These are phyloP conservation scores for Pristionchus mayeri DNA, from an alignment of 2,888 invertebrate genomes.

Conservation along the genomic window DNA sequence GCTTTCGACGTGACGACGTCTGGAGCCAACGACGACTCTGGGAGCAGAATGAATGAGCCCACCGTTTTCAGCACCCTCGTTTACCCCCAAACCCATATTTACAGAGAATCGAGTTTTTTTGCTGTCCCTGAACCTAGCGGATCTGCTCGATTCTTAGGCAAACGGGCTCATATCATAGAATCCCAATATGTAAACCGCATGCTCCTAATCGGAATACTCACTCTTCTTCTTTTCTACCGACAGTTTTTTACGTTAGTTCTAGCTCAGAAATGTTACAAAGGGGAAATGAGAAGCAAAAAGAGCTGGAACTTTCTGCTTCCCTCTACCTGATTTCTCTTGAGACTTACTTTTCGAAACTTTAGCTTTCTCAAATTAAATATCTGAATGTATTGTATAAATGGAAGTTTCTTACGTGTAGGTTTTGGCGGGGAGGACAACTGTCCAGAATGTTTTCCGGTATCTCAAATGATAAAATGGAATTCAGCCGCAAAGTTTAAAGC, in stretches of 20 bases:
- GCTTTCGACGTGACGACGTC: too few relatives aligned
- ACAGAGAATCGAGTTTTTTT: too few relatives aligned
- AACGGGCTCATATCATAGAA: too few relatives aligned
- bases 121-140: too few relatives aligned
- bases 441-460: slow-evolving; percentile 70
- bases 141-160: too few relatives aligned
- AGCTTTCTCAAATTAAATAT: background rate
- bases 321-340: slow-evolving; percentile 1
- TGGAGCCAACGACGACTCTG: too few relatives aligned
- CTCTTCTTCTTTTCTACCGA: background rate
- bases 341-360: background rate
- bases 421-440: slow-evolving; percentile 64
- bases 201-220: background rate
- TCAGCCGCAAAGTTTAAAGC: too few relatives aligned
- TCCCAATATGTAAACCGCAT: background rate
- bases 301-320: background rate
- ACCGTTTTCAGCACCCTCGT: too few relatives aligned
- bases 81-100: too few relatives aligned
- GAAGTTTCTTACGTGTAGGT: slow-evolving; percentile 50
- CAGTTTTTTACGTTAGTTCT: background rate
- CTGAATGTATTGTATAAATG: background rate
- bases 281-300: background rate
- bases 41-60: too few relatives aligned
- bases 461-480: slow-evolving; percentile 6
- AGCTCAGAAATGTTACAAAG: background rate